A percentile compares a stretch with the other conserved stretches of the same genome.
These are phyloP conservation scores for Caenorhabditis briggsae DNA, from an alignment of 1,140 invertebrate species.

Conservation along the genomic window DNA sequence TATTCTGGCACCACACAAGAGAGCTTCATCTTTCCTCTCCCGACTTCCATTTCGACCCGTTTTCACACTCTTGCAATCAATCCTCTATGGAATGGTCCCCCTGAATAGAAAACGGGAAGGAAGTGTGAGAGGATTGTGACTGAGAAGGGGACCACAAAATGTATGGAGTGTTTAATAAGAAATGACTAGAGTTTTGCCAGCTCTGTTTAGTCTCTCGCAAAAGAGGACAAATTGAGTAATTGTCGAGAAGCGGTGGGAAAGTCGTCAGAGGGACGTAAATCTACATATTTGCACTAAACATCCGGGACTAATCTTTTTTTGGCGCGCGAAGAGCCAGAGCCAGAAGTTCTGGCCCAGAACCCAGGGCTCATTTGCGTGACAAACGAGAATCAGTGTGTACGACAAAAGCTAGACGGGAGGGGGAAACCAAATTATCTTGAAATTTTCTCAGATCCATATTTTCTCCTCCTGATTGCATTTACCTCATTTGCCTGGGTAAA, in stretches of 20 bases:
- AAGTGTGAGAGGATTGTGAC: background rate
- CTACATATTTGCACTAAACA: constrained; percentile 41
- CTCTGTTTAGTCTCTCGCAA: background rate
- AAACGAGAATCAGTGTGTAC: constrained; percentile 1
- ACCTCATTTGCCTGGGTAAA: background rate
- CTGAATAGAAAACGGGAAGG: background rate
- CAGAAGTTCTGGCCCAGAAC: background rate
- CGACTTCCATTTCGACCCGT: too few species aligned
- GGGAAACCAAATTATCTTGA: constrained; percentile 28
- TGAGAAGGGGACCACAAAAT: background rate
- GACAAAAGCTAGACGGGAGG: background rate
- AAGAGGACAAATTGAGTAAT: background rate
- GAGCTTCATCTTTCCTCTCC: background rate
- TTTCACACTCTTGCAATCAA: constrained; percentile 34
- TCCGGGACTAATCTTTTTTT: background rate
- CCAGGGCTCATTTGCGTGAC: constrained; percentile 23
- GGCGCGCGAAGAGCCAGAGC: background rate
- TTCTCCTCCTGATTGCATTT: constrained; percentile 41
- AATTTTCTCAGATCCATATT: background rate
- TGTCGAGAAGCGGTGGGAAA: background rate
- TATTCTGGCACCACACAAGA: background rate
- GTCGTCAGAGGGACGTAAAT: background rate
- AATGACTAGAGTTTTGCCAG: background rate
- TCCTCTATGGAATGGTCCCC: background rate
- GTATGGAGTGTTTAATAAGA: constrained; percentile 1